Base-by-base conservation (phyloP, 1,140 invertebrate genomes). In the Plutomurus gul region DNA sequence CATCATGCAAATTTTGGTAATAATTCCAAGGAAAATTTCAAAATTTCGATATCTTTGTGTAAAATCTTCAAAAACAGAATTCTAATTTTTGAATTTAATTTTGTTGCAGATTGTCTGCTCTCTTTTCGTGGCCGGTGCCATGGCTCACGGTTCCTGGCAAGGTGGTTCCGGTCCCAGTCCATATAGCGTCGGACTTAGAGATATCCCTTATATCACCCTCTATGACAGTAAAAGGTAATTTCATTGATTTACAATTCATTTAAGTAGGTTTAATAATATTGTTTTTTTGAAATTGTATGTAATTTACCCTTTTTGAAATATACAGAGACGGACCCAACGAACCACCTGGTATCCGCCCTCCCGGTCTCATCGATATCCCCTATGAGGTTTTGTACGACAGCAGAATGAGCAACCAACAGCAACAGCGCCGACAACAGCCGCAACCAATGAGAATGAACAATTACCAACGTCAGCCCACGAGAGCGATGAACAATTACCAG, bases 311-410 rank as follows among this genome's bases (percentile, higher is more conserved):
- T 43, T n/a, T n/a, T 43, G n/a, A 43, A 43, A 3, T 43, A 13
- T 43, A n/a, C 39, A 43, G 70, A 8, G 70, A 72, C 13, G 70
- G 70, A 1, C 70, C 70, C 18, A 40, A 22, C 13, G 40, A 27
- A 72, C 70, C 70, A 39, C 36, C 36, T 22, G 36, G 40, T 20
- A 43, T 46, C 25, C 36, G 40, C 18, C 70, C 13, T 40, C 22
- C 70, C 16, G 36, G 37, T 8, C 65, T 71, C 22, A 43, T 72
- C 22, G 70, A 72, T 43, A 27, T 72, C 18, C 70, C 70, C 4
- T 72, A 72, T 27, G 65, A 71, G 39, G 65, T 71, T 40, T 10
- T 72, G 8, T 72, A 72, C 37, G 70, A 72, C 10, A 22, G 18
- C 10, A 72, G 36, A 72, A 40, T 40, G 70, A 40, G 13, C 36